A percentile compares a stretch with the other conserved stretches of the same genome.
Evolutionary conservation across 2,888 invertebrate genomes (phyloP).

Genomic region (Acanthococcus lagerstroemiae): DNA sequence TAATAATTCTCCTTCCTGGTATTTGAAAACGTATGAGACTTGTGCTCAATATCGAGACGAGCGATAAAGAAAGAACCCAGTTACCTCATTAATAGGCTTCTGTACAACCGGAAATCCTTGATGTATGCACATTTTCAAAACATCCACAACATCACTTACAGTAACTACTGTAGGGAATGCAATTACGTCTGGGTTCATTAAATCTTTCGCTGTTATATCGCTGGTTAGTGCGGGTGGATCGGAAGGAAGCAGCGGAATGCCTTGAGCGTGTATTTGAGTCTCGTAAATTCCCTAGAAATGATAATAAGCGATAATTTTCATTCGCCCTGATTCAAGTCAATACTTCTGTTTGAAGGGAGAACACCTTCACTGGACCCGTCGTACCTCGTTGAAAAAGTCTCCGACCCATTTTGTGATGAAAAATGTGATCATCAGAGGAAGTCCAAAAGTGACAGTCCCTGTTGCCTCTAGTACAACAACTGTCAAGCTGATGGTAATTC

Average conservation of each 20-base stretch:
- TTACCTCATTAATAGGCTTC: conserved; percentile 26
- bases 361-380: conserved; percentile 32
- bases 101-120: conserved; percentile 39
- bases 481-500: conserved; percentile 55
- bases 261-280: conserved; percentile 38
- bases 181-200: conserved; percentile 37
- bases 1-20: no score
- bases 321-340: background rate
- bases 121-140: conserved; percentile 37
- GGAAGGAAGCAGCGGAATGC: conserved; percentile 37
- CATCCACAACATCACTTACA: conserved; percentile 37
- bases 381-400: conserved; percentile 53
- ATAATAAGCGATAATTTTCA: background rate
- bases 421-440: conserved; percentile 53
- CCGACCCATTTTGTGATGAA: conserved; percentile 57
- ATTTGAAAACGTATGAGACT: no score
- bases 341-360: background rate
- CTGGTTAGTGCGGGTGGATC: conserved; percentile 38
- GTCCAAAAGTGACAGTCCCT: conserved; percentile 50
- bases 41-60: no score
- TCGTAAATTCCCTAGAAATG: conserved; percentile 37
- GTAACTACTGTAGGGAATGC: conserved; percentile 37
- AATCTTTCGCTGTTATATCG: conserved; percentile 38
- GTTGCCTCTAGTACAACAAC: conserved; percentile 57
- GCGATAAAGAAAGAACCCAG: no score